These are phyloP conservation scores for Acrossocheilus fasciatus DNA, from an alignment of 2,797 vertebrate species.

Conservation along the genomic window DNA sequence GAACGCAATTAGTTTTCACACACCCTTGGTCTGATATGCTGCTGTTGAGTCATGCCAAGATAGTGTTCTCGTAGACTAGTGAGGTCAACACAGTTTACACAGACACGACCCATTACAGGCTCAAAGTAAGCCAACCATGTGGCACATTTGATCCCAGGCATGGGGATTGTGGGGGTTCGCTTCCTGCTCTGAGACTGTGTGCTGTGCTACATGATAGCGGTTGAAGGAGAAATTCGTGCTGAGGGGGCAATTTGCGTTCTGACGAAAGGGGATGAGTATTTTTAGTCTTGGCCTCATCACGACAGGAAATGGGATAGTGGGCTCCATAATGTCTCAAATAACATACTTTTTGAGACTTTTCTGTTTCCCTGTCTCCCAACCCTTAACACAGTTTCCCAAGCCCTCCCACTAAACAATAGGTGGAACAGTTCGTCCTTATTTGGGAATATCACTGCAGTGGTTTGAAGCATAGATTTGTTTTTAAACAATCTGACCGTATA, in stretches of 20 bases:
- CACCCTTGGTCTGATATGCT: conserved; percentile 8
- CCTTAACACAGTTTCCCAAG: conserved; percentile 56
- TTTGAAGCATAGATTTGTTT: conserved; percentile 26
- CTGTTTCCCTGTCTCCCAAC: conserved; percentile 22
- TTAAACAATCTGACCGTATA: background rate
- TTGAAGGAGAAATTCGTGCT: conserved; percentile 71
- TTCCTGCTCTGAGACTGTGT: conserved; percentile 51
- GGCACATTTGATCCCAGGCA: conserved; percentile 45
- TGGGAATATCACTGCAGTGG: conserved; percentile 30
- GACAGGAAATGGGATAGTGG: conserved; percentile 65
- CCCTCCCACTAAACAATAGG: conserved; percentile 30
- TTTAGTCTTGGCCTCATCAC: conserved; percentile 63
- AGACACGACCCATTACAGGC: conserved; percentile 26
- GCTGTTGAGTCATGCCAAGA: conserved; percentile 19
- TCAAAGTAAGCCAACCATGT: conserved; percentile 45
- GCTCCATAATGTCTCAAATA: conserved; percentile 54
- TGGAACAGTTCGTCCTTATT: conserved; percentile 60
- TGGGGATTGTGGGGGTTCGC: conserved; percentile 67
- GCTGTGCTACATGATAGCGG: conserved; percentile 57
- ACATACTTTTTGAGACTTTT: conserved; percentile 57
- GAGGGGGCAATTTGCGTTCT: conserved; percentile 64
- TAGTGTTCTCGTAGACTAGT: conserved; percentile 10
- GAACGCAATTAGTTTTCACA: conserved; percentile 16
- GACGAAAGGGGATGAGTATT: conserved; percentile 64
- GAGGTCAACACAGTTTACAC: conserved; percentile 36